These are phyloP conservation scores for Bhutanitis thaidina DNA, from an alignment of 2,888 invertebrate genomes.

Conservation along the genomic window DNA sequence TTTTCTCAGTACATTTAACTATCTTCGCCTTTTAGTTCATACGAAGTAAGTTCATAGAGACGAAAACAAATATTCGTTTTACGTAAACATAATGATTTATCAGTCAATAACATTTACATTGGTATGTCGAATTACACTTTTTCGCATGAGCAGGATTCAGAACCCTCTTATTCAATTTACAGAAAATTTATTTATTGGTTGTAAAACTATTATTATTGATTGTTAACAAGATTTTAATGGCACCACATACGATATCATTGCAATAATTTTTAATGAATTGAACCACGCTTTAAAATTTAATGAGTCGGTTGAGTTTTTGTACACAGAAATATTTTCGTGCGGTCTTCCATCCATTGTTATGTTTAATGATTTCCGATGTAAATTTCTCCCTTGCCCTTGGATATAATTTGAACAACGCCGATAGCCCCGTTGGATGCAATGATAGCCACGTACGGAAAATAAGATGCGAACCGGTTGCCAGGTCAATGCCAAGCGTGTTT, in stretches of 20 bases:
- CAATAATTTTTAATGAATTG: background rate
- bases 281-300: too few species aligned
- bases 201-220: background rate
- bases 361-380: background rate
- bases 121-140: too few species aligned
- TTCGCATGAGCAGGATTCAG: too few species aligned
- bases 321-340: background rate
- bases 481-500: background rate
- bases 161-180: too few species aligned
- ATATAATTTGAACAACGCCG: constrained; percentile 4
- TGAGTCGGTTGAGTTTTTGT: too few species aligned
- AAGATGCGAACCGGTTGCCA: background rate
- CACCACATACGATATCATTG: background rate
- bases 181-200: too few species aligned
- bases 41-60: too few species aligned
- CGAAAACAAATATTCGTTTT: too few species aligned
- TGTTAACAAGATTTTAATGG: background rate
- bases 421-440: constrained; percentile 1
- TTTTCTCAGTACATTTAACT: too few species aligned
- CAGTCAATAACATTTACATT: too few species aligned
- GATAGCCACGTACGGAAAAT: background rate
- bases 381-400: constrained; percentile 8
- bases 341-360: background rate
- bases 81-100: too few species aligned
- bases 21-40: too few species aligned